Conservation (phyloP, 1,140 invertebrate species). For the Pogonus chalceus region DNA sequence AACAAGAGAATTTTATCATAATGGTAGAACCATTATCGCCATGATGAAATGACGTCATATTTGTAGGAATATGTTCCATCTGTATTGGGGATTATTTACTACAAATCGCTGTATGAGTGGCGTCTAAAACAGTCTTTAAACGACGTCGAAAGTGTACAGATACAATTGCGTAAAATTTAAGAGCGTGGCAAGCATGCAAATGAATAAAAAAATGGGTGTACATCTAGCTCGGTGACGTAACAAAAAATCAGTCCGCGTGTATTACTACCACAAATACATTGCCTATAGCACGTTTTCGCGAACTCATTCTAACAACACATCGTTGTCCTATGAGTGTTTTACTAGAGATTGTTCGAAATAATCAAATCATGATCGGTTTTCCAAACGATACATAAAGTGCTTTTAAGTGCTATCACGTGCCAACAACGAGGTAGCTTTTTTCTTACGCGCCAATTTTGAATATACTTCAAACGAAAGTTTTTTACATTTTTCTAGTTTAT, state of each 20-base stretch:
- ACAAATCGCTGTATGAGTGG: neutral
- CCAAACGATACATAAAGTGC: neutral
- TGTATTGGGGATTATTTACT: slow-evolving; percentile 3
- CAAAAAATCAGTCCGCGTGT: neutral
- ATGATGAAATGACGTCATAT: slow-evolving; percentile 2
- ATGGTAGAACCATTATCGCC: neutral
- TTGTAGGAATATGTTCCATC: neutral
- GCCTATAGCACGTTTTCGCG: no score
- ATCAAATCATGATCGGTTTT: neutral
- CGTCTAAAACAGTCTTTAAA: neutral
- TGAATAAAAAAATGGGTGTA: neutral
- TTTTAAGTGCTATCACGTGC: neutral
- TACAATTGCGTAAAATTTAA: neutral
- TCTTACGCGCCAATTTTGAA: slow-evolving; percentile 1
- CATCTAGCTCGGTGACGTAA: neutral
- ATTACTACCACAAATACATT: neutral
- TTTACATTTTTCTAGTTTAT: no score
- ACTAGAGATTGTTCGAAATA: neutral
- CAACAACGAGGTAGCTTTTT: neutral
- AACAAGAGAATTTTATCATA: neutral
- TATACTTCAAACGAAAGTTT: neutral
- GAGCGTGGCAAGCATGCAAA: neutral
- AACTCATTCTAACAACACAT: no score
- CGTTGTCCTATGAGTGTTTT: no score
- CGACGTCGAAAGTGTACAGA: neutral